Evolutionary conservation across 2,888 invertebrate genomes (phyloP).

Genomic region (Phlogophora meticulosa): DNA sequence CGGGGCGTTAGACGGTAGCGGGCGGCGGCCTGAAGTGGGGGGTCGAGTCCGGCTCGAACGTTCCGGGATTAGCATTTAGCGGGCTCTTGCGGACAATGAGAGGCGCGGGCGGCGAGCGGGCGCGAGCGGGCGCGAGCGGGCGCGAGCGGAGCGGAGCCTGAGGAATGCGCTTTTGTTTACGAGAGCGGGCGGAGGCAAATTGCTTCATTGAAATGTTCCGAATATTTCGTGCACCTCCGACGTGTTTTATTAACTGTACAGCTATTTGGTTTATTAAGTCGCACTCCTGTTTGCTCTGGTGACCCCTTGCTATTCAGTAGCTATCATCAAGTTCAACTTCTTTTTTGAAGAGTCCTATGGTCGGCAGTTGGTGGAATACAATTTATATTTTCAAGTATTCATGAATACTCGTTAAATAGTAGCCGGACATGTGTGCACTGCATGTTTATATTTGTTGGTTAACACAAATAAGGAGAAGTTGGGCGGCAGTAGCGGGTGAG

Average conservation of each 20-base stretch:
- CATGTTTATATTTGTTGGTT: no score
- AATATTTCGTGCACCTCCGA: slow-evolving; percentile 50
- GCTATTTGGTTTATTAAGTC: slow-evolving; percentile 62
- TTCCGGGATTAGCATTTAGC: slow-evolving; percentile 79
- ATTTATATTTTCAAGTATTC: no score
- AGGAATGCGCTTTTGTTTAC: slow-evolving; percentile 71
- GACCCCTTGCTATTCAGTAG: slow-evolving; percentile 7
- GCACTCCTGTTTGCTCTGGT: slow-evolving; percentile 30
- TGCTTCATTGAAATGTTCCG: slow-evolving; percentile 68
- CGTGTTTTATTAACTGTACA: slow-evolving; percentile 56
- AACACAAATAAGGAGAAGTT: no score
- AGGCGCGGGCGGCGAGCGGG: slow-evolving; percentile 66
- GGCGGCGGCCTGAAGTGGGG: slow-evolving; percentile 55
- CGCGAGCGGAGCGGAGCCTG: slow-evolving; percentile 48
- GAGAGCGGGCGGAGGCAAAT: slow-evolving; percentile 63
- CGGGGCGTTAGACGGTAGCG: slow-evolving; percentile 62
- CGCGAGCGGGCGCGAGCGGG: slow-evolving; percentile 48
- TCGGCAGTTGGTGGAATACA: not conserved
- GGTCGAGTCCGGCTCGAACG: slow-evolving; percentile 62
- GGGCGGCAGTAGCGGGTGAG: no score
- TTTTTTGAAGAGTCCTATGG: not conserved
- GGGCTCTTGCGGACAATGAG: slow-evolving; percentile 74
- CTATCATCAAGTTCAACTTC: not conserved
- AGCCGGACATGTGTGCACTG: no score
- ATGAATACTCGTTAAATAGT: no score